phyloP scores from a whole-genome alignment of 2,888 invertebrate genomes.

The Drosophila ochracea region DNA sequence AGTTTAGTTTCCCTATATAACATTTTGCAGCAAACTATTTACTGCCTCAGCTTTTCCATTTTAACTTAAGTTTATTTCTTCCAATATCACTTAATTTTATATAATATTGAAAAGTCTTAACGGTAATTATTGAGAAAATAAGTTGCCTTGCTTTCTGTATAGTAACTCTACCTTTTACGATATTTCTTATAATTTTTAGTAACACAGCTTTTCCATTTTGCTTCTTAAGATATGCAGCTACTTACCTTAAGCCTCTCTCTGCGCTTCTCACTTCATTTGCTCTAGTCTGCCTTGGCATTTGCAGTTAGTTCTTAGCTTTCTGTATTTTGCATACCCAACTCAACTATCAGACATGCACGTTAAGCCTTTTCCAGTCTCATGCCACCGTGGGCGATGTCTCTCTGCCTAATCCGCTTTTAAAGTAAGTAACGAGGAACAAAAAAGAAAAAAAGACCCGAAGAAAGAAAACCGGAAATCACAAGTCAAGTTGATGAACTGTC shows the following conservation, averaged over 20 bases:
- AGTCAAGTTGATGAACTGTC: slow-evolving; percentile 79
- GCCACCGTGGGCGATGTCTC: slow-evolving; percentile 76
- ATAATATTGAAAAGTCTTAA: too few relatives aligned
- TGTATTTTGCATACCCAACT: slow-evolving; percentile 59
- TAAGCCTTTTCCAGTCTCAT: slow-evolving; percentile 60
- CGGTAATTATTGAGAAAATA: too few relatives aligned
- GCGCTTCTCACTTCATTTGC: slow-evolving; percentile 16
- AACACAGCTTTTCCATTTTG: background rate
- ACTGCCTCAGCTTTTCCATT: background rate
- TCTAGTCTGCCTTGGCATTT: background rate
- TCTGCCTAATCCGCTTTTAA: slow-evolving; percentile 76
- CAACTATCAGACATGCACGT: slow-evolving; percentile 72
- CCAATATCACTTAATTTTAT: background rate
- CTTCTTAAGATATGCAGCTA: background rate
- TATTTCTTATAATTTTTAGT: background rate
- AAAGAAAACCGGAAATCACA: slow-evolving; percentile 77
- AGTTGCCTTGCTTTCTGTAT: too few relatives aligned
- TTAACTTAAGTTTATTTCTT: background rate
- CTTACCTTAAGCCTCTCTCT: background rate
- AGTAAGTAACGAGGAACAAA: slow-evolving; percentile 61
- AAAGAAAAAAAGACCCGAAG: slow-evolving; percentile 7
- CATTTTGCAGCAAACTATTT: background rate
- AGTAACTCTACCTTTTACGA: background rate
- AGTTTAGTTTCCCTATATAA: background rate
- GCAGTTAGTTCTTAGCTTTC: slow-evolving; percentile 10